Evolutionary conservation across 2,888 invertebrate species (phyloP), one percentile per base, ranked within the genome.

Genomic region (Sthenelais limicola): DNA sequence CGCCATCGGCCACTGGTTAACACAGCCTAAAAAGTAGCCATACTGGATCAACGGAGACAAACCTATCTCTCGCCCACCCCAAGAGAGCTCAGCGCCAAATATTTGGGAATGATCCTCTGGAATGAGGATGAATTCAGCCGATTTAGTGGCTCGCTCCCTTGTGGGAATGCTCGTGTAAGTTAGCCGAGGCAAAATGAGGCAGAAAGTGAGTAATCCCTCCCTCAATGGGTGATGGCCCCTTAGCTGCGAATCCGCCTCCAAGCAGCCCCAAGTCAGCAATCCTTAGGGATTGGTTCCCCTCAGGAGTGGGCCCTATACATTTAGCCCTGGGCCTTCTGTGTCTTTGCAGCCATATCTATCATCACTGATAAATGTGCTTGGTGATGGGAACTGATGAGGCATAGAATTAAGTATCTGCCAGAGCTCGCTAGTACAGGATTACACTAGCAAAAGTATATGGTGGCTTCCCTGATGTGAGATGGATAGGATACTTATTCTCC

Each of bases 311-410:
- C 26, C 1, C n/a, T 66, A 33, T 43, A n/a, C 47, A n/a, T 32
- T 56, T 56, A 56, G 56, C 56, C 56, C 18, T 7, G 33, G 56
- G 56, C 56, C 62, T n/a, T 2, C 62, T 38, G 35, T 21, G 62
- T 18, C 62, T 35, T 38, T 32, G 26, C 43, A 62, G 35, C 38
- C 62, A 62, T 38, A 62, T 62, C 62, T 62, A 62, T 62, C 62
- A 62, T 62, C 62, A 35, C 26, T 62, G 62, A 62, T 62, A 62
- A 62, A 62, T 62, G 38, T 43, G 28, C 38, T 43, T 38, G 62
- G 62, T 35, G 35, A 38, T 62, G 62, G 35, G 62, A 38, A 62
- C 62, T 62, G 62, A 62, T 62, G 62, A 62, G 62, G 38, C 62
- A 24, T 35, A 62, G 62, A 62, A 62, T 62, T 62, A 62, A 62